Conservation (phyloP, 2,113 vertebrate species). For the Petroica traversi region DNA sequence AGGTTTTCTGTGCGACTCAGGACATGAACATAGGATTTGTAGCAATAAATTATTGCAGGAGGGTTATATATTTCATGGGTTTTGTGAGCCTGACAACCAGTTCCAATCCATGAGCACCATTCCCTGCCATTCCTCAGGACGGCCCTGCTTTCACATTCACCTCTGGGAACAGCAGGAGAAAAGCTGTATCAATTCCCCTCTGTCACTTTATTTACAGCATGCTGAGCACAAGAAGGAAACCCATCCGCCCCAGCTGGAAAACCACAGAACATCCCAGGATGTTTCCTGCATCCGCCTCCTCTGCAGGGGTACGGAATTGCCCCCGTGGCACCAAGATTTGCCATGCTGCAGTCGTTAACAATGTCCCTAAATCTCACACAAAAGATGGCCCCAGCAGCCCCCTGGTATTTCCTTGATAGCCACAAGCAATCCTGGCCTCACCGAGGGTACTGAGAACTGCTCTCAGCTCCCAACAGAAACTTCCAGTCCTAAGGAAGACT, state of each 20-base stretch:
- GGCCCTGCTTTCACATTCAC: neutral
- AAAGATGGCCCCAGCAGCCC: neutral
- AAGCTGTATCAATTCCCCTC: neutral
- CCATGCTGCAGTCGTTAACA: rapidly evolving
- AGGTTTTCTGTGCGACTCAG: neutral
- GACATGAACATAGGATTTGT: neutral
- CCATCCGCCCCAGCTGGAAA: rapidly evolving
- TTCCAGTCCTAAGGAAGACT: neutral
- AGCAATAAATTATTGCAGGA: neutral
- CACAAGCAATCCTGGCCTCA: neutral
- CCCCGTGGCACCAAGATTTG: rapidly evolving
- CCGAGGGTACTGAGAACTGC: neutral
- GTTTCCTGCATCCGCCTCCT: neutral
- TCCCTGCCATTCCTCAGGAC: neutral
- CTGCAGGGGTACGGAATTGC: rapidly evolving
- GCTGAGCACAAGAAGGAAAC: neutral
- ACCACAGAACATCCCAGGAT: rapidly evolving
- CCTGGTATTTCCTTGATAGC: neutral
- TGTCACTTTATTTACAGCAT: neutral
- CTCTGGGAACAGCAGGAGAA: neutral
- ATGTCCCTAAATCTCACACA: neutral
- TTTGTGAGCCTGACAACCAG: neutral
- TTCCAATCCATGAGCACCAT: neutral
- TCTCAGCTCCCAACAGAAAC: neutral
- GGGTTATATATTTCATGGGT: neutral